Percentiles rank a stretch among this genome's conserved stretches.
phyloP scores from a whole-genome alignment of 1,140 invertebrate genomes.

The Campoletis sonorensis region DNA sequence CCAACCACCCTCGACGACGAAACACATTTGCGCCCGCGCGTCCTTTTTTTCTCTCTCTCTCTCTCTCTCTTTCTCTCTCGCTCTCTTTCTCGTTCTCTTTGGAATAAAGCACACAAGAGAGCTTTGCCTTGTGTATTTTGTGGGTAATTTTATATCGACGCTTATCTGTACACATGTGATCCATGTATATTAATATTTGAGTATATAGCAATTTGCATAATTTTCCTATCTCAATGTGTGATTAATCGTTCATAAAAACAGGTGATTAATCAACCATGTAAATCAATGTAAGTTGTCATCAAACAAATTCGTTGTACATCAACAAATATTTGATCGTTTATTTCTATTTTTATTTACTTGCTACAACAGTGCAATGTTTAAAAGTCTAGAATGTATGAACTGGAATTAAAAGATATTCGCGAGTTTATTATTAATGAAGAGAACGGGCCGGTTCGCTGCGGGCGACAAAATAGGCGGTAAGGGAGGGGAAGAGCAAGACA shows the following conservation, averaged over 20 bases:
- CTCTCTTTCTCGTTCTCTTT: not conserved
- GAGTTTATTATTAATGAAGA: no score
- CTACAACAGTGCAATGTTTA: no score
- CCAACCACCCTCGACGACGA: constrained; percentile 6
- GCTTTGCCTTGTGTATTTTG: not conserved
- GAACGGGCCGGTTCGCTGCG: no score
- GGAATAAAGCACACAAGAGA: constrained; percentile 26
- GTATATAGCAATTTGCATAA: not conserved
- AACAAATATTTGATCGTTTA: not conserved
- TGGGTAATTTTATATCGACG: constrained; percentile 29
- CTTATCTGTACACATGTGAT: not conserved
- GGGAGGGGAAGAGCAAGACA: no score
- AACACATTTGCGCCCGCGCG: constrained; percentile 10
- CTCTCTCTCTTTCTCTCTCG: not conserved
- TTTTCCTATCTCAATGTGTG: not conserved
- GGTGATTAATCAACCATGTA: constrained; percentile 19
- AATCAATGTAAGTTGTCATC: not conserved
- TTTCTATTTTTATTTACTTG: no score
- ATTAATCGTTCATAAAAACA: constrained; percentile 35
- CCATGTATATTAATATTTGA: no score
- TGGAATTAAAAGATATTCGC: no score
- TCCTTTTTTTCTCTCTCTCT: not conserved
- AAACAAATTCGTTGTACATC: not conserved
- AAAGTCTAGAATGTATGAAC: no score
- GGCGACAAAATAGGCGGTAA: no score